Evolutionary conservation across 2,797 vertebrate species (phyloP), one percentile per base, ranked within the genome.

Genomic region (Melanotaenia nigrans): DNA sequence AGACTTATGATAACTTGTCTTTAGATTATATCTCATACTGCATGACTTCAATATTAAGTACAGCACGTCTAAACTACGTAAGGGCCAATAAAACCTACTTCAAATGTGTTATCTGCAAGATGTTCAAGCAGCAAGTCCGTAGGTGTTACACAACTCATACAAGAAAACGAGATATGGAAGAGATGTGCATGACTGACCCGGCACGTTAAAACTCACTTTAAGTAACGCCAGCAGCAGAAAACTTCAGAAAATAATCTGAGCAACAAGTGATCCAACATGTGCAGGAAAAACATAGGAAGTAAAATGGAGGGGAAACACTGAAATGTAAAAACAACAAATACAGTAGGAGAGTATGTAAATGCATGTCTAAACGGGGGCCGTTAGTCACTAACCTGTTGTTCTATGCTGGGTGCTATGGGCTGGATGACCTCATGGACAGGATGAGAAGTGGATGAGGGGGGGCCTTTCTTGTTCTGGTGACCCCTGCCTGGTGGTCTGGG

Each of bases 381-480:
- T 22, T n/a, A 36, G 36, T 16, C 7, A 67, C 83, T 82, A 83
- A 98, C 97, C 96, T 99, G 97, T 67, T 95, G 87, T 60, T 99
- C 98, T 75, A 91, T 81, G 75, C 94, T 83, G 67, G 96, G 86
- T n/a, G 93, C 85, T 78, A 96, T 94, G 58, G 96, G 92, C 86
- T 96, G 97, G 85, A 95, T 94, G 25, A 95, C 88, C 90, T 99
- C 98, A 5, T 98, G 97, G 69, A 94, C 94, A 73, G 84, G 97
- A 77, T 95, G 93, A 64, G 82, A 91, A 5, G 90, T 76, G 64
- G 92, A 69, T 1, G 90, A 33, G 1, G 88, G 80, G 16, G 91
- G 96, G 33, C 93, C 95, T 90, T 99, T 99, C 93, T 99, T 99
- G 85, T 94, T 94, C 80, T 96, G 96, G 69, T 94, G 95, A 57